Base-by-base conservation (phyloP, 2,888 invertebrate species). In the Tanytarsus gracilentus region DNA sequence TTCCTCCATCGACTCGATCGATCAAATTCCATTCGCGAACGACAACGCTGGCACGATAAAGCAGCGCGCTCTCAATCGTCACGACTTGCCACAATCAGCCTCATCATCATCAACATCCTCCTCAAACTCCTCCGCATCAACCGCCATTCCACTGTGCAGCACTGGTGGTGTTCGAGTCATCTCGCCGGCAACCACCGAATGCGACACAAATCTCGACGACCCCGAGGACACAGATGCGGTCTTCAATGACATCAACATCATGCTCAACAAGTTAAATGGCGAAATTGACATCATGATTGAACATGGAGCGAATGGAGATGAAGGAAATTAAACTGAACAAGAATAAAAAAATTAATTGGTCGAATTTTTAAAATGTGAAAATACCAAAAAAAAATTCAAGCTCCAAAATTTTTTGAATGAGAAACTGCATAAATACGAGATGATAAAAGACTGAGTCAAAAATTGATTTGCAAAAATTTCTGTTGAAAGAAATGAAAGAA, bases 21-120 rank as follows among this genome's bases (percentile, higher is more conserved):
- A 96, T 75, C 91, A 90, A 70, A 83, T 92, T 72, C 97, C 97
- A 39, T 98, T 98, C 75, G 97, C 97, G 66, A 97, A 98, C 73
- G 97, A 98, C 73, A 97, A 98, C 75, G 95, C 96, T 33, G 98
- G 97, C 61, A 98, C 98, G 59, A 97, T 98, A 70, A 92, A 95
- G 71, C 96, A 96, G 70, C 79, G 87, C 65, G 77, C 79, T 52
- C 76, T 77, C 16, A 75, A 78, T 65, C 70, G 73, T 30, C 78
- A 78, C 65, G 78, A 79, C 52, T 72, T 72, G 39, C 61, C 65
- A 49, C 70, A 72, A 64, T 68, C 72, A 64, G 69, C 71, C 61
- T 70, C 71, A 62, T 58, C 63, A 25, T 74, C 74, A 64, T 64
- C 64, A 8, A 63, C 64, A 18, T 72, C 73, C 62, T 73, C 73